Evolutionary conservation across 2,888 invertebrate species (phyloP), one percentile per base, ranked within the genome.

Genomic region (Apeira syringaria): DNA sequence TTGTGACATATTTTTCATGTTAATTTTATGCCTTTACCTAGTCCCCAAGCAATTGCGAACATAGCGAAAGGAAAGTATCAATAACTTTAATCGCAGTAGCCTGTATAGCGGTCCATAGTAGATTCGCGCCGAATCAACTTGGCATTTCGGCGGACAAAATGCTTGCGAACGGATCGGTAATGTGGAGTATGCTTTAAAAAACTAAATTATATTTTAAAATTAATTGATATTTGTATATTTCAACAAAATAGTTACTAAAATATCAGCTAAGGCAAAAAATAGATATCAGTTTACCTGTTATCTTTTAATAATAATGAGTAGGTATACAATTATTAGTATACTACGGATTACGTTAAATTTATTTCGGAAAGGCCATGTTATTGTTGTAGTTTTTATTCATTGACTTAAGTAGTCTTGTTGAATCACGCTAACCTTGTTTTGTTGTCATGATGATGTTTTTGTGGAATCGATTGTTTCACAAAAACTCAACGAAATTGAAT

Each of bases 81-180:
- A 83, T 49, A 56, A 15, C 5, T 22, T 54, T 17, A 18, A 33
- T 53, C 59, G 53, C 38, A 20, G 51, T 74, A 61, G 39, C 59
- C 59, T 57, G 64, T 65, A 64, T 76, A 79, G 77, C 76, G 77
- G 80, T 76, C 56, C 72, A 74, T 78, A 80, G 83, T 79, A 81
- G 83, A 79, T 81, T 83, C 76, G 76, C 78, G 72, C 72, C 74
- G 74, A 80, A 74, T 74, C 77, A 70, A 73, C 77, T 76, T 87
- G 87, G 79, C 87, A 88, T 88, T 87, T 86, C 67, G 84, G 82
- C 84, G 80, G 82, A 81, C 84, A 82, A 87, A 71, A 86, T 80
- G 76, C 72, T 76, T 61, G 68, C 62, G 64, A 54, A 61, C 56
- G 58, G 74, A 63, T 71, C 47, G 45, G 51, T 40, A 53, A 56